A percentile compares a stretch with the other conserved stretches of the same genome.
These are phyloP conservation scores for Siniperca undulata DNA, from an alignment of 2,797 vertebrate genomes.

Conservation along the genomic window DNA sequence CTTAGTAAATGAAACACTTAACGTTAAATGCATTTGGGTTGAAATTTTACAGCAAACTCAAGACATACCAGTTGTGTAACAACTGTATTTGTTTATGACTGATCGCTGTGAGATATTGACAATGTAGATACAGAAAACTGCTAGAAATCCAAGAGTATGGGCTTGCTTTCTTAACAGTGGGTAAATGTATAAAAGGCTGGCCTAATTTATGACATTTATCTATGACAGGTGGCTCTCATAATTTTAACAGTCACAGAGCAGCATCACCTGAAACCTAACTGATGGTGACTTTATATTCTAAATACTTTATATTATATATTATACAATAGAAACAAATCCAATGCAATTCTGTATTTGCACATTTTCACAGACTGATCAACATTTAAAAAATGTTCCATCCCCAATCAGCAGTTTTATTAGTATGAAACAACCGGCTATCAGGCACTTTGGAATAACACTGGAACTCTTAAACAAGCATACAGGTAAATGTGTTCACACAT, in stretches of 20 bases:
- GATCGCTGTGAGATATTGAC: neutral
- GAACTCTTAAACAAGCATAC: slow-evolving; percentile 6
- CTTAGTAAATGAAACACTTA: neutral
- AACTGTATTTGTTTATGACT: neutral
- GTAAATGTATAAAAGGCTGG: neutral
- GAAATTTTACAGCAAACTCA: neutral
- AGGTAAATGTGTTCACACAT: slow-evolving; percentile 30
- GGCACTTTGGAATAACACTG: slow-evolving; percentile 30
- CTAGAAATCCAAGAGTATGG: neutral
- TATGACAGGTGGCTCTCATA: slow-evolving; percentile 1
- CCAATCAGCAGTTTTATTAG: slow-evolving; percentile 4
- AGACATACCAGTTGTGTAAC: neutral
- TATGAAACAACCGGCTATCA: slow-evolving; percentile 4
- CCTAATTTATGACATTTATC: neutral
- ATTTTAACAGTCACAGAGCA: neutral
- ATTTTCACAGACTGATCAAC: slow-evolving; percentile 10
- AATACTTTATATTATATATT: slow-evolving; percentile 10
- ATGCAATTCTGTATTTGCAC: neutral
- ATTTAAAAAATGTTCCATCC: slow-evolving; percentile 16
- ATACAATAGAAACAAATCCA: slow-evolving; percentile 6
- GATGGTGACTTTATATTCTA: slow-evolving; percentile 1
- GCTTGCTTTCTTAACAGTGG: neutral
- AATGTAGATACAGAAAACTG: neutral
- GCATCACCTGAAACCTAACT: slow-evolving; percentile 7
- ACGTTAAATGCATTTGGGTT: neutral